Evolutionary conservation across 2,113 vertebrate genomes (phyloP).

Genomic region (Etheostoma spectabile): DNA sequence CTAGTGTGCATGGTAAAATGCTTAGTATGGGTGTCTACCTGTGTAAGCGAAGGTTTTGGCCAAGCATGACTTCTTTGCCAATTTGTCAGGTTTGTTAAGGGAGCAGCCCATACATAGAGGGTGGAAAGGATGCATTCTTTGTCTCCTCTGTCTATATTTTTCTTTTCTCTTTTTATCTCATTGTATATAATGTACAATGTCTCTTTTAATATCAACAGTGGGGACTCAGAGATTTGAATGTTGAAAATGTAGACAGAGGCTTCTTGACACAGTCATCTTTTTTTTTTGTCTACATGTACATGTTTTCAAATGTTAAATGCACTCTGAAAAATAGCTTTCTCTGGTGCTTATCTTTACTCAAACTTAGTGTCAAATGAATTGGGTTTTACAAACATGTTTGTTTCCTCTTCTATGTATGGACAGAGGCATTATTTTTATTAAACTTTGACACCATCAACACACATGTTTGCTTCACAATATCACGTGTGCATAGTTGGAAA

Average conservation of each 20-base stretch:
- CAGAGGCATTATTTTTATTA: neutral
- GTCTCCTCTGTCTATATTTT: conserved; percentile 51
- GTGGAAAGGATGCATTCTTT: conserved; percentile 53
- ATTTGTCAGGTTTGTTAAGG: conserved; percentile 12
- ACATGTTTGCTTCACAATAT: conserved; percentile 8
- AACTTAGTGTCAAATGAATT: conserved; percentile 30
- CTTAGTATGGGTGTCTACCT: neutral
- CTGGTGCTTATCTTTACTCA: conserved; percentile 14
- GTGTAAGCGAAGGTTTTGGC: neutral
- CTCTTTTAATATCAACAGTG: conserved; percentile 69
- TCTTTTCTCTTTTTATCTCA: conserved; percentile 56
- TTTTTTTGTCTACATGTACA: conserved; percentile 31
- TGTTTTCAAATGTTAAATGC: conserved; percentile 60
- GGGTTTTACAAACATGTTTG: neutral
- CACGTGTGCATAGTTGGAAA: conserved; percentile 52
- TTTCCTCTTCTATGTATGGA: neutral
- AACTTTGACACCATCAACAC: conserved; percentile 1
- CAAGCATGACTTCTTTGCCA: conserved; percentile 11
- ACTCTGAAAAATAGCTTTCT: conserved; percentile 38
- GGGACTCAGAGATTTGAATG: conserved; percentile 54
- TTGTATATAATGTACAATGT: conserved; percentile 46
- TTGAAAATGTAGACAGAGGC: conserved; percentile 49
- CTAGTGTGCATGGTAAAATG: neutral
- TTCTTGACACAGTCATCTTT: conserved; percentile 40
- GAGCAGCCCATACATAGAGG: conserved; percentile 33